Evolutionary conservation across 2,888 invertebrate genomes (phyloP).

Genomic region (Thymelicus lineola): DNA sequence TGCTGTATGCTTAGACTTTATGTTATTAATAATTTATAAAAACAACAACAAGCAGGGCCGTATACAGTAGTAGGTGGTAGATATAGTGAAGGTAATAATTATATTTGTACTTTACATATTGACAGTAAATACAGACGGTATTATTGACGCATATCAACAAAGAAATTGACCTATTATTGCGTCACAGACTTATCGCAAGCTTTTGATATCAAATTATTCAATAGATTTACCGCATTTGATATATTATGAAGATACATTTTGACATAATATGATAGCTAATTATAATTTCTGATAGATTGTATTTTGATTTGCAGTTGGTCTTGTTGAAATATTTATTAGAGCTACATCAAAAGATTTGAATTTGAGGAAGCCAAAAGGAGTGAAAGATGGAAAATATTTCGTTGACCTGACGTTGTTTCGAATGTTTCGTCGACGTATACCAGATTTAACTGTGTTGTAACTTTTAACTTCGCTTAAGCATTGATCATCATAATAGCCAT

Average conservation of each 20-base stretch:
- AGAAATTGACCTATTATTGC: constrained; percentile 24
- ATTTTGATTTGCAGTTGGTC: background rate
- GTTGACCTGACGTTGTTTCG: too few relatives aligned
- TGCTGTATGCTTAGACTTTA: background rate
- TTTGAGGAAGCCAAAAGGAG: background rate
- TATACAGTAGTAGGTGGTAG: too few relatives aligned
- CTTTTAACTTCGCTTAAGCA: too few relatives aligned
- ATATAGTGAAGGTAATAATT: too few relatives aligned
- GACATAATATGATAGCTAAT: constrained; percentile 6
- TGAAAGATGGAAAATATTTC: background rate
- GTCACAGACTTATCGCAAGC: constrained; percentile 31
- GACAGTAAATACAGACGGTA: background rate
- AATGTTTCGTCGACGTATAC: too few relatives aligned
- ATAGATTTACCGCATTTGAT: constrained; percentile 13
- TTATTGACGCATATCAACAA: constrained; percentile 7
- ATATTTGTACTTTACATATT: background rate
- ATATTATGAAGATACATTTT: constrained; percentile 10
- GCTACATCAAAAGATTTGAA: background rate
- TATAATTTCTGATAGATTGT: background rate
- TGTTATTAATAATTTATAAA: too few relatives aligned
- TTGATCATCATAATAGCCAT: background rate
- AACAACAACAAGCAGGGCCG: too few relatives aligned
- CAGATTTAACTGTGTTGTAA: too few relatives aligned
- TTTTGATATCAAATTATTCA: constrained; percentile 22
- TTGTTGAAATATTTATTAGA: background rate